phyloP scores from a whole-genome alignment of 2,797 vertebrate genomes.

The Heliangelus exortis region DNA sequence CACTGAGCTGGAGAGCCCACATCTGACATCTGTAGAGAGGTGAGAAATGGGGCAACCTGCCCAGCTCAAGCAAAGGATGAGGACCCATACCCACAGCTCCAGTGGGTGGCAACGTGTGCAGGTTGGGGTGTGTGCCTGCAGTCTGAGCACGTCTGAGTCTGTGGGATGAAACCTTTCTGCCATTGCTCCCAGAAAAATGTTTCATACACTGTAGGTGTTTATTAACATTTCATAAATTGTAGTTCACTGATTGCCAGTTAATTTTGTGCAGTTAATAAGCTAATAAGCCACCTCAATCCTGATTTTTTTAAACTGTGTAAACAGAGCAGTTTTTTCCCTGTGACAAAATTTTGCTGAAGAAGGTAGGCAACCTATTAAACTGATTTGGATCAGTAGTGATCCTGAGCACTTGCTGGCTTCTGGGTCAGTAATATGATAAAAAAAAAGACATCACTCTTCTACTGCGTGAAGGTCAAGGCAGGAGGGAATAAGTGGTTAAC shows the following conservation, averaged over 20 bases:
- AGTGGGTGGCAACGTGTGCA: not conserved
- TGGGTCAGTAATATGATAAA: not conserved
- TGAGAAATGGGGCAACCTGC: rapidly evolving
- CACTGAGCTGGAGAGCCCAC: rapidly evolving
- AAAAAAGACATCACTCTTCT: not conserved
- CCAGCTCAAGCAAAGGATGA: not conserved
- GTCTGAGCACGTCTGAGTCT: rapidly evolving
- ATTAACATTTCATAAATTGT: not conserved
- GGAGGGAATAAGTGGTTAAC: not conserved
- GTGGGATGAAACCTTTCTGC: not conserved
- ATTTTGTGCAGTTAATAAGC: not conserved
- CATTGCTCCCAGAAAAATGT: not conserved
- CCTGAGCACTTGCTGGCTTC: not conserved
- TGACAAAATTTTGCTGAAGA: not conserved
- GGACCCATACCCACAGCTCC: not conserved
- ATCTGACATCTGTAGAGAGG: not conserved
- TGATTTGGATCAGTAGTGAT: not conserved
- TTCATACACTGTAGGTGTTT: not conserved
- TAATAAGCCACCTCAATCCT: not conserved
- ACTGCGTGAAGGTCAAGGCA: not conserved
- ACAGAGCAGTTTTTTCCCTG: not conserved
- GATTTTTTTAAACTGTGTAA: not conserved
- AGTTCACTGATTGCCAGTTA: not conserved
- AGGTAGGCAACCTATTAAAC: not conserved
- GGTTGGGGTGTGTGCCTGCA: rapidly evolving